Evolutionary conservation across 1,140 invertebrate species (phyloP).

Genomic region (Cyclargus thomasi): DNA sequence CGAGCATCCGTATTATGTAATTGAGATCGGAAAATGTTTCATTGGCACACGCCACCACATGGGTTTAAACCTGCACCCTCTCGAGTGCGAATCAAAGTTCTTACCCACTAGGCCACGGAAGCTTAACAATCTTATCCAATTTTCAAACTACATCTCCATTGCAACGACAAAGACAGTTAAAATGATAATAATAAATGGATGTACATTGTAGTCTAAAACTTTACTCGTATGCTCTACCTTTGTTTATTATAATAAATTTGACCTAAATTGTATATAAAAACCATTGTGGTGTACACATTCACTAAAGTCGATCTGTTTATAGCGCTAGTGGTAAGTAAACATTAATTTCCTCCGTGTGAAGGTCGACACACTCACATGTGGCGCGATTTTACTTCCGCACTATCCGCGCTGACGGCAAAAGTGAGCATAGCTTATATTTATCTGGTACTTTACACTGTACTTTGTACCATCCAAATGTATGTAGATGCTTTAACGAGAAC

Average conservation of each 20-base stretch:
- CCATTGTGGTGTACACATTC: neutral
- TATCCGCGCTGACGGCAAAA: neutral
- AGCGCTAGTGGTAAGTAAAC: neutral
- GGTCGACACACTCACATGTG: constrained; percentile 9
- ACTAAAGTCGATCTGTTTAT: neutral
- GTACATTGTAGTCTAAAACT: no score
- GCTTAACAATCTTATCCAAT: no score
- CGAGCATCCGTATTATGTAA: no score
- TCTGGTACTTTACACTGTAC: neutral
- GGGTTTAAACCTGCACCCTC: no score
- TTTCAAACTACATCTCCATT: no score
- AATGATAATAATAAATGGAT: no score
- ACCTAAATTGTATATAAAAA: neutral
- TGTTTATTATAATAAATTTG: neutral
- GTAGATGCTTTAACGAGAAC: neutral
- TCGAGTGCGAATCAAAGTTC: no score
- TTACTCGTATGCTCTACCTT: no score
- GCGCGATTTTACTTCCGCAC: constrained; percentile 1
- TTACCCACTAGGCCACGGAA: no score
- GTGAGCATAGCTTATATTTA: neutral
- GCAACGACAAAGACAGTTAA: no score
- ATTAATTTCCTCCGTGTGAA: neutral
- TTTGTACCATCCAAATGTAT: neutral
- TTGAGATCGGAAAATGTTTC: no score
- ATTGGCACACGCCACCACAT: no score